Evolutionary conservation across 2,113 vertebrate species (phyloP), one percentile per base, ranked within the genome.

Genomic region (Microtus pennsylvanicus): DNA sequence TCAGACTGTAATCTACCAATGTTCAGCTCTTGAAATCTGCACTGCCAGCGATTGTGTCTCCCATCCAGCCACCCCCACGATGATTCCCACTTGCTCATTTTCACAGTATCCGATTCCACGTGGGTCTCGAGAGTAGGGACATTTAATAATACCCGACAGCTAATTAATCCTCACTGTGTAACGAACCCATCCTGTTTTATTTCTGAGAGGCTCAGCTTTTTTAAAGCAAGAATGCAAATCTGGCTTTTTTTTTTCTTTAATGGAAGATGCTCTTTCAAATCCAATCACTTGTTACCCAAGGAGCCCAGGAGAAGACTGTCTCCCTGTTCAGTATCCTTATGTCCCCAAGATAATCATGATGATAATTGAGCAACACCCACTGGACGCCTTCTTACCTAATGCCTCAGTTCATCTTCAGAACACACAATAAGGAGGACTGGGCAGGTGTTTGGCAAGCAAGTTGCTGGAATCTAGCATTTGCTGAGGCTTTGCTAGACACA

Each of bases 121-220:
- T 94, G 86, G 77, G 65, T 45, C 58, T 87, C 92, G 77, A 92
- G 30, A 8, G 61, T 77, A 81, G 97, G 94, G 86, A 77, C 19
- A 28, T 95, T 97, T 97, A 97, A 97, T 97, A 97, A 90, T 77
- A 50, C 50, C 83, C 21, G 77, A 96, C 97, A 98, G 96, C 96
- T 72, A 82, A 97, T 98, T 98, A 97, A 97, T 98, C 97, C 97
- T 97, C 45, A 0, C 58, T 92, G 96, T 87, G 87, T 95, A 95
- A 96, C 80, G 91, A 97, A 94, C 94, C 93, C 76, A 63, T 90
- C 96, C 69, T 55, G 42, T 89, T 96, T 96, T 91, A 1, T 2
- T n/a, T 26, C 97, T 93, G 93, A 94, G 85, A 95, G 87, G 82
- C 47, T 10, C 77, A 69, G 94, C 89, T 96, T 63, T 98, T 97